Base-by-base conservation (phyloP, 2,888 invertebrate species). In the Perdita meconis region DNA sequence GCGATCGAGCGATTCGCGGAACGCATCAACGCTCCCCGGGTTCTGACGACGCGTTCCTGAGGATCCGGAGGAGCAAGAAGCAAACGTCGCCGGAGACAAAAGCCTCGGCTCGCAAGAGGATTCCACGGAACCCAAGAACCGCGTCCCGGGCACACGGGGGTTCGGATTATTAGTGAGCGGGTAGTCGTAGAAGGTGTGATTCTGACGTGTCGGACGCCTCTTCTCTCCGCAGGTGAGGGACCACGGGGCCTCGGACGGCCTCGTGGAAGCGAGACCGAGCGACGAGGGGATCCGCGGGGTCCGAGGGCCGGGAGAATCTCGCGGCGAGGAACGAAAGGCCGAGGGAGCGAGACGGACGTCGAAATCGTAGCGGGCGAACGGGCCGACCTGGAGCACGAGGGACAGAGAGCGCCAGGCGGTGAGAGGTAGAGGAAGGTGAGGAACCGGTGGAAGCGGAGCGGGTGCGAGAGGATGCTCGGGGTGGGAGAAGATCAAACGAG, bases 401-500 rank as follows among this genome's bases (percentile, higher is more conserved):
- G 63, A 69, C 57, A 60, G 59, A 60, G 77, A 67, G 78, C 61
- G 68, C 67, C 77, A 70, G 68, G 60, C 57, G 56, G 74, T 60
- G 74, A 77, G 79, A 69, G 70, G 73, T 64, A 56, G 65, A 63
- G 65, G 67, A 56, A 26, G 73, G 67, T 40, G 61, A 57, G 61
- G 56, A 26, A 44, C 26, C 36, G 26, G 61, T 51, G 47, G 47
- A 8, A 2, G 1, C 0, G 13, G n/a, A 67, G 53, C 60, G 70
- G 66, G 77, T 19, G 53, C 16, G 36, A 60, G 80, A 71, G 74
- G 64, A 77, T 74, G 73, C 24, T 16, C 61, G 66, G 78, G 85
- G 90, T 90, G 91, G 91, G 91, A 89, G 91, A 90, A 91, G 91
- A 91, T 91, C 90, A 91, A 91, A 91, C 88, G 91, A 90, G 90